Percentiles rank a stretch among this genome's conserved stretches.
Evolutionary conservation across 2,888 invertebrate species (phyloP).

Genomic region (Leptodirus hochenwartii): DNA sequence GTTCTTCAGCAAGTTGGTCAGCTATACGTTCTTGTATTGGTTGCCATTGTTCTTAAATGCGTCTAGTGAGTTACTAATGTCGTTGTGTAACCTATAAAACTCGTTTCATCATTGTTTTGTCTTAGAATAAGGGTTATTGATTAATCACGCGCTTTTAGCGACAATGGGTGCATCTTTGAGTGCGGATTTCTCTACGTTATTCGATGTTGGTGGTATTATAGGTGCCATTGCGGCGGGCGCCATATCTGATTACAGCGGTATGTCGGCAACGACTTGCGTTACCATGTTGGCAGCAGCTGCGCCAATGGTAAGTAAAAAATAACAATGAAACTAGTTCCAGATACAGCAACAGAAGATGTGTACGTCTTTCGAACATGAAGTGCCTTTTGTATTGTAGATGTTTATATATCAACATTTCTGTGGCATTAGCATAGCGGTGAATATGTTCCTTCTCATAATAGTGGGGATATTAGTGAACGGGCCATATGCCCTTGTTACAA

Average conservation of each 20-base stretch:
- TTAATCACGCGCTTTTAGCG: no score
- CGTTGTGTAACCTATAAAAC: slow-evolving; percentile 2
- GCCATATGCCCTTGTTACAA: slow-evolving; percentile 91
- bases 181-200: slow-evolving; percentile 62
- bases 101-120: neutral
- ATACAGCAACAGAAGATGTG: no score
- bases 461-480: slow-evolving; percentile 83
- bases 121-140: neutral
- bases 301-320: slow-evolving; percentile 51
- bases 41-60: slow-evolving; percentile 75
- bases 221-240: slow-evolving; percentile 82
- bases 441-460: slow-evolving; percentile 47
- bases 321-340: no score
- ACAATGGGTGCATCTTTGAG: slow-evolving; percentile 45
- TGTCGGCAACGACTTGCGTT: slow-evolving; percentile 76
- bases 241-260: slow-evolving; percentile 64
- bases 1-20: slow-evolving; percentile 92
- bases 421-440: slow-evolving; percentile 36
- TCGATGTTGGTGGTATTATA: slow-evolving; percentile 78
- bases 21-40: slow-evolving; percentile 96
- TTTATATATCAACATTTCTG: slow-evolving; percentile 63
- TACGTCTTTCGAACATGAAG: neutral
- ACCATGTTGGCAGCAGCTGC: slow-evolving; percentile 63
- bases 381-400: slow-evolving; percentile 36
- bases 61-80: slow-evolving; percentile 46